Conservation (phyloP, 2,888 invertebrate species). For the Nowickia ferox region DNA sequence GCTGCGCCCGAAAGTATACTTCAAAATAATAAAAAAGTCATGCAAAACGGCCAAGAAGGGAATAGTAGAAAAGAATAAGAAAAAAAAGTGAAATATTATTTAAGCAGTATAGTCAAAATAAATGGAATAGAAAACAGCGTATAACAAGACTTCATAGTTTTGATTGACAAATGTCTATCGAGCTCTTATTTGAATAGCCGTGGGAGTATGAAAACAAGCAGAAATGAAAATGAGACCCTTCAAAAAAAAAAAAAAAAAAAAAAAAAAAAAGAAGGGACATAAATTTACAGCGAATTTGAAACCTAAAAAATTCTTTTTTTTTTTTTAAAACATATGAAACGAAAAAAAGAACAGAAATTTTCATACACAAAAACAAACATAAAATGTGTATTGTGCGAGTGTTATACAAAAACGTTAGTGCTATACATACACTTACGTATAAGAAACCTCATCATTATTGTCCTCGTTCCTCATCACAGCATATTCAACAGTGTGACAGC, state of each 20-base stretch:
- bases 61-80: constrained; percentile 11
- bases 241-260: constrained; percentile 38
- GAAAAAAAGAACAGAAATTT: constrained; percentile 28
- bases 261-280: constrained; percentile 8
- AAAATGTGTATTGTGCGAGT: constrained; percentile 8
- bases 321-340: too few relatives aligned
- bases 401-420: constrained; percentile 63
- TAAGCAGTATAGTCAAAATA: constrained; percentile 16
- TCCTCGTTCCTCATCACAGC: not conserved
- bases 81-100: not conserved
- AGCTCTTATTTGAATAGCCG: constrained; percentile 29
- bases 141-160: constrained; percentile 74
- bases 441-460: constrained; percentile 51
- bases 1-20: constrained; percentile 21
- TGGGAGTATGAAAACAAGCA: constrained; percentile 22
- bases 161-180: constrained; percentile 79
- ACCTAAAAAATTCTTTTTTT: too few relatives aligned
- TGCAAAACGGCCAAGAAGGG: constrained; percentile 26
- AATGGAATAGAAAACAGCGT: constrained; percentile 43
- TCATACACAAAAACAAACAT: constrained; percentile 17
- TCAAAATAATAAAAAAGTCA: constrained; percentile 6
- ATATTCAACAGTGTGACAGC: constrained; percentile 50
- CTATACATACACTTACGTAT: constrained; percentile 11
- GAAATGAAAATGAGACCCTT: constrained; percentile 17
- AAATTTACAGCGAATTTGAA: constrained; percentile 35